Conservation (phyloP, 1,140 invertebrate species). For the Bursaphelenchus mucronatus region DNA sequence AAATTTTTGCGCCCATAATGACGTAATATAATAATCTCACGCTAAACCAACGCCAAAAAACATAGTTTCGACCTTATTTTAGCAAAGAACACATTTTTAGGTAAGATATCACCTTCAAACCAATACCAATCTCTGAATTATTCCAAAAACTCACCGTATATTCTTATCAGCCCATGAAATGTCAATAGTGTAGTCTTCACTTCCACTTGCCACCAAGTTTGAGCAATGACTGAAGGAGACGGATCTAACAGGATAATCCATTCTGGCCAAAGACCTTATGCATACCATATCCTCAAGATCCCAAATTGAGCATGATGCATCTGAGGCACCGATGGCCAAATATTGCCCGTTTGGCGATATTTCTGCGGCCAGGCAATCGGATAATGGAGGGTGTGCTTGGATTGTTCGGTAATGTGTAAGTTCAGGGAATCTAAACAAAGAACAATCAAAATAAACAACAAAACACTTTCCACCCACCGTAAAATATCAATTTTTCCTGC, state of each 20-base stretch:
- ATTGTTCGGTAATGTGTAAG: constrained; percentile 38
- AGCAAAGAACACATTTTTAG: too few species aligned
- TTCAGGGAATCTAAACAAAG: constrained; percentile 31
- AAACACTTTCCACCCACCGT: constrained; percentile 20
- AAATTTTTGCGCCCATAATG: too few species aligned
- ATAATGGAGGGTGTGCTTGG: constrained; percentile 46
- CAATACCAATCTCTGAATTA: not conserved
- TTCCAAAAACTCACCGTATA: constrained; percentile 29
- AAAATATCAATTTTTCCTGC: constrained; percentile 41
- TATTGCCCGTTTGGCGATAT: constrained; percentile 36
- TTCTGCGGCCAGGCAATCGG: constrained; percentile 36
- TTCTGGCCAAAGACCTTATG: constrained; percentile 31
- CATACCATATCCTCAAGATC: constrained; percentile 42
- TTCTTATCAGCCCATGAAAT: constrained; percentile 38
- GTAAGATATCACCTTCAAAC: too few species aligned
- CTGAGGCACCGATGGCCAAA: constrained; percentile 35
- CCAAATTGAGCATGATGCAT: constrained; percentile 41
- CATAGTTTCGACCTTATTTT: too few species aligned
- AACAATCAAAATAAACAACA: constrained; percentile 3
- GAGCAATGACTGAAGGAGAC: constrained; percentile 45
- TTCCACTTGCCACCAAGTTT: constrained; percentile 38
- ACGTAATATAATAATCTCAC: too few species aligned
- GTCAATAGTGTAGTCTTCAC: constrained; percentile 40
- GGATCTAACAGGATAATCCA: constrained; percentile 42
- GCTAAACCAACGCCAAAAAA: too few species aligned